Base-by-base conservation (phyloP, 1,140 invertebrate species). In the Drosophila nannoptera region DNA sequence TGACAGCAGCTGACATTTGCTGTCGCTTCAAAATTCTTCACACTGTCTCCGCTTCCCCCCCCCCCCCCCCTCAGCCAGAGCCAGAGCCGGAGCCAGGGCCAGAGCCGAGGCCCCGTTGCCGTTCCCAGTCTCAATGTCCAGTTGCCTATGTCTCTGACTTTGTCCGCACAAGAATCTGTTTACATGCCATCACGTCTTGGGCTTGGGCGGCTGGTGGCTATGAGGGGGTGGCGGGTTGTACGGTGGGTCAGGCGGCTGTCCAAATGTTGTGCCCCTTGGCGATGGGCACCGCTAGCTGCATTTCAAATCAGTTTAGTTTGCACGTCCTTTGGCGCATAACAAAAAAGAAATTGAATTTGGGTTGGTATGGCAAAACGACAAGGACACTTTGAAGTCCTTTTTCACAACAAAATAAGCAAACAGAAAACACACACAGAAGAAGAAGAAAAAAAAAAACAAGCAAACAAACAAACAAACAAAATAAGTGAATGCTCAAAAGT, bases 241-340 rank as follows among this genome's bases (percentile, higher is more conserved):
- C 38, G 69, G 31, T 64, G 35, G 45, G 43, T 38, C 46, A 68
- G 77, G 54, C 73, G 77, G 54, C 73, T 72, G 60, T 66, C 54
- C 65, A 63, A 72, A 72, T 58, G 67, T 54, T 50, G 61, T 69
- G 69, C 65, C 69, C 38, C 38, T 42, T 4, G 59, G 69, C 63
- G 42, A 32, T 49, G 64, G 69, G 55, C 50, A 71, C 56, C 63
- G 50, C 48, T 67, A 67, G 81, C 78, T 82, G 78, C 76, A 84
- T 84, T 84, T 67, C 52, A 84, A 84, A 86, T 86, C 80, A 77
- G 80, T 86, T 83, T 84, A 69, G 81, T 84, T 84, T 84, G 80
- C 80, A 83, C 84, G 69, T 81, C 77, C 73, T 81, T 74, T 77
- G 65, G 78, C 66, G 75, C 65, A 76, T 54, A 67, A 67, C 69